A percentile compares a stretch with the other conserved stretches of the same genome.
These are phyloP conservation scores for Micrasema minimum DNA, from an alignment of 1,140 invertebrate species.

Conservation along the genomic window DNA sequence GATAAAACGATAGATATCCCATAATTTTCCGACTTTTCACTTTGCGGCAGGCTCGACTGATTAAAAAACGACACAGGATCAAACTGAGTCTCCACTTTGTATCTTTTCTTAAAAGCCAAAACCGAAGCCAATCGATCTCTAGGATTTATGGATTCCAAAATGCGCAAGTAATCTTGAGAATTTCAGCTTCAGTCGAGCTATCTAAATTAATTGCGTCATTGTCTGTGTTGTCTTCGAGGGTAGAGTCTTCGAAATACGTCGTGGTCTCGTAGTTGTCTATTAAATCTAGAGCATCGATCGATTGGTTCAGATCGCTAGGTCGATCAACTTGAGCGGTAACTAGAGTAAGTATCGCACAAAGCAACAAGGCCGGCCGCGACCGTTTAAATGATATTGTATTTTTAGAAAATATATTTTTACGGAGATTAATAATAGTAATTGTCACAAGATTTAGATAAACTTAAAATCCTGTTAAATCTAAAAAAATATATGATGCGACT, in stretches of 20 bases:
- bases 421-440: too few species aligned
- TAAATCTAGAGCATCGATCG: neutral
- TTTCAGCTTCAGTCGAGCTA: too few species aligned
- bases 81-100: constrained; percentile 9
- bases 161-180: constrained; percentile 8
- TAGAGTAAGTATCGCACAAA: neutral
- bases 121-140: neutral
- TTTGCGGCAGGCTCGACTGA: neutral
- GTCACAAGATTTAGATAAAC: too few species aligned
- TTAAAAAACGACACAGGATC: constrained; percentile 15
- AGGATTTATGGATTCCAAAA: neutral
- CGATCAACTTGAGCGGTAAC: constrained; percentile 3
- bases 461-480: too few species aligned
- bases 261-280: neutral
- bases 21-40: constrained; percentile 23
- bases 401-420: too few species aligned
- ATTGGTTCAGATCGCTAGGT: neutral
- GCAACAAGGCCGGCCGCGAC: constrained; percentile 6
- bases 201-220: neutral
- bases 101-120: constrained; percentile 20
- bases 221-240: neutral
- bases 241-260: neutral
- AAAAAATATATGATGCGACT: too few species aligned
- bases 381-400: too few species aligned
- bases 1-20: constrained; percentile 46